Conservation (phyloP, 2,113 vertebrate genomes). For the Alligator sinensis region DNA sequence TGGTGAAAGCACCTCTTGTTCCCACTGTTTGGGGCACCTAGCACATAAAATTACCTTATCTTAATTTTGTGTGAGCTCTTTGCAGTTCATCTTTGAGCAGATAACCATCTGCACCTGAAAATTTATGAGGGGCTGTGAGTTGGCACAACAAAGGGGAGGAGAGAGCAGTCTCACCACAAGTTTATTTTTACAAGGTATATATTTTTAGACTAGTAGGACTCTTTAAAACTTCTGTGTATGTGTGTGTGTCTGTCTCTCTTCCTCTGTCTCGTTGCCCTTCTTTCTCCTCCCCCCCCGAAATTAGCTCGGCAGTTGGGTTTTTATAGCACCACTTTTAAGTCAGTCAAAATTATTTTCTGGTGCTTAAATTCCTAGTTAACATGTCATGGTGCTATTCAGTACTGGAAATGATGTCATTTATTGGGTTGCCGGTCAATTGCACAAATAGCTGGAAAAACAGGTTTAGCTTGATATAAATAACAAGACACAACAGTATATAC, state of each 20-base stretch:
- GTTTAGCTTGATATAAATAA: conserved; percentile 65
- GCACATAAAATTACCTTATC: background rate
- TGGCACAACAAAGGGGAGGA: background rate
- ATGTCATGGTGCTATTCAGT: conserved; percentile 46
- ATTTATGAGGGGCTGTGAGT: background rate
- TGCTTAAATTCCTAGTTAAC: conserved; percentile 61
- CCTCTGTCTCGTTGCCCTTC: background rate
- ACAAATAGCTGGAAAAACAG: conserved; percentile 65
- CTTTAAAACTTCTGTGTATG: background rate
- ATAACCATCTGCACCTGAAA: conserved; percentile 4
- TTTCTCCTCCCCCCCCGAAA: conserved; percentile 2
- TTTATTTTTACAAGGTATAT: background rate
- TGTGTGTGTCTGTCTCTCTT: background rate
- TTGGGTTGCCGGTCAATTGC: conserved; percentile 48
- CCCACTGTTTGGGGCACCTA: background rate
- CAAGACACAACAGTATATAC: conserved; percentile 36
- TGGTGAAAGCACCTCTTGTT: background rate
- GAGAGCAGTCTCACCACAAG: background rate
- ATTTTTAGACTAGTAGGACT: conserved; percentile 1
- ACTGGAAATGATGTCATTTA: conserved; percentile 65
- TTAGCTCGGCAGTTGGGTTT: conserved; percentile 44
- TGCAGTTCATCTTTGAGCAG: conserved; percentile 19
- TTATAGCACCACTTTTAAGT: conserved; percentile 65
- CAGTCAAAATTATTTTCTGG: conserved; percentile 66
- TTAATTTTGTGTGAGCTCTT: conserved; percentile 44